phyloP scores from a whole-genome alignment of 2,888 invertebrate genomes.

The Yponomeuta cagnagella region DNA sequence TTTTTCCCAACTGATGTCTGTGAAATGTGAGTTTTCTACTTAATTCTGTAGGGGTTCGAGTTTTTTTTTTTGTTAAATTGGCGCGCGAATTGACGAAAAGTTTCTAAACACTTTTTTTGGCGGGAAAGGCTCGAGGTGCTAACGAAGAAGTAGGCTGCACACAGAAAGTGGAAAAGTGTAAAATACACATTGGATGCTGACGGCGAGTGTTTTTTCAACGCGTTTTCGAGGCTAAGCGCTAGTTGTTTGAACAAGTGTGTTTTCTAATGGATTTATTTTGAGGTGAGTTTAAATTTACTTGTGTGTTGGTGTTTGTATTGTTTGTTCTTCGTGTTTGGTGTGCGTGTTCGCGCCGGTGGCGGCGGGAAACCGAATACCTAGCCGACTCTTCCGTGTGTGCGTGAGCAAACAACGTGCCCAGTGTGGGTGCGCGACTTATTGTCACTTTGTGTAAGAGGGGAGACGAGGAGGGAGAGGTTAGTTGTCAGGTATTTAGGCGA shows the following conservation, averaged over 20 bases:
- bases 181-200: conserved; percentile 32
- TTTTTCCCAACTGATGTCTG: neutral
- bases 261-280: conserved; percentile 77
- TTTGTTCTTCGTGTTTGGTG: conserved; percentile 71
- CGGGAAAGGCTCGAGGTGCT: conserved; percentile 49
- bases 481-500: conserved; percentile 74
- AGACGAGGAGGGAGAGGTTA: conserved; percentile 65
- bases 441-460: conserved; percentile 70
- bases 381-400: conserved; percentile 44
- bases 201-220: conserved; percentile 70
- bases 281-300: conserved; percentile 76
- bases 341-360: conserved; percentile 62
- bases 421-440: conserved; percentile 66
- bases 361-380: conserved; percentile 75
- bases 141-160: conserved; percentile 47
- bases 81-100: conserved; percentile 31
- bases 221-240: conserved; percentile 76
- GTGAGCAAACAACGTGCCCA: conserved; percentile 19
- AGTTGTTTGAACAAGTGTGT: conserved; percentile 77
- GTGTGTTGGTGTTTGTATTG: conserved; percentile 74
- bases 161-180: conserved; percentile 46
- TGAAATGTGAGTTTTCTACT: neutral
- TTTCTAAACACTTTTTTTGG: conserved; percentile 43
- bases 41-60: neutral
- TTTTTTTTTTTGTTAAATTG: conserved; percentile 16